Evolutionary conservation across 2,113 vertebrate genomes (phyloP).

Genomic region (Madoqua kirkii): DNA sequence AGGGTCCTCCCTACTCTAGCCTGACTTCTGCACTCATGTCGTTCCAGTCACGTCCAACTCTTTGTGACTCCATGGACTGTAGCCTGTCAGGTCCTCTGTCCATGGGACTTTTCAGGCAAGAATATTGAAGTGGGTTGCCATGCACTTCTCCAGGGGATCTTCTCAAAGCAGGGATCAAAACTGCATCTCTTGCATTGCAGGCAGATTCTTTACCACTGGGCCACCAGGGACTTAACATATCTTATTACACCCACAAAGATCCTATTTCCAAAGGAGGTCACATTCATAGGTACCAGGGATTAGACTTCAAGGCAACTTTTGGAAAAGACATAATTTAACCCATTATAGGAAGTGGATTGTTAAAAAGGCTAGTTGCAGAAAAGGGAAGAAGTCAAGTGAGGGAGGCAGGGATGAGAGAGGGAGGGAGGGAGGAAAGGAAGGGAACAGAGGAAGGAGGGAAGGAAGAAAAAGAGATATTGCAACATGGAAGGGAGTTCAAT

Average conservation of each 20-base stretch:
- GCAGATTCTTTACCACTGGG: neutral
- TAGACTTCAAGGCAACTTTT: neutral
- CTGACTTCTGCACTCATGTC: neutral
- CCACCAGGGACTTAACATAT: neutral
- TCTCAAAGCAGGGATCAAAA: neutral
- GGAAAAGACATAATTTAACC: neutral
- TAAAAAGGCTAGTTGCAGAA: neutral
- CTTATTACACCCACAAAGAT: neutral
- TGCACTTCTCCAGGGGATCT: neutral
- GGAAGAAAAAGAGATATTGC: neutral
- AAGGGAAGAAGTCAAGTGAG: neutral
- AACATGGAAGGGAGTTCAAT: neutral
- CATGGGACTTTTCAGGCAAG: neutral
- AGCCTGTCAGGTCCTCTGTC: neutral
- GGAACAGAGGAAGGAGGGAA: neutral
- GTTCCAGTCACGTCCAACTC: neutral
- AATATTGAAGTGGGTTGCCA: neutral
- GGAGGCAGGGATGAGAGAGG: neutral
- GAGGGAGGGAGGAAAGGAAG: accelerated
- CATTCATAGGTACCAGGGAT: neutral
- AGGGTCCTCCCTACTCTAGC: neutral
- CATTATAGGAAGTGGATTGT: neutral
- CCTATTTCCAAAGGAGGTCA: neutral
- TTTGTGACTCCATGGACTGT: neutral
- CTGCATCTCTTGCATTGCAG: neutral